phyloP scores from a whole-genome alignment of 2,797 vertebrate genomes.

The Tympanoctomys barrerae region DNA sequence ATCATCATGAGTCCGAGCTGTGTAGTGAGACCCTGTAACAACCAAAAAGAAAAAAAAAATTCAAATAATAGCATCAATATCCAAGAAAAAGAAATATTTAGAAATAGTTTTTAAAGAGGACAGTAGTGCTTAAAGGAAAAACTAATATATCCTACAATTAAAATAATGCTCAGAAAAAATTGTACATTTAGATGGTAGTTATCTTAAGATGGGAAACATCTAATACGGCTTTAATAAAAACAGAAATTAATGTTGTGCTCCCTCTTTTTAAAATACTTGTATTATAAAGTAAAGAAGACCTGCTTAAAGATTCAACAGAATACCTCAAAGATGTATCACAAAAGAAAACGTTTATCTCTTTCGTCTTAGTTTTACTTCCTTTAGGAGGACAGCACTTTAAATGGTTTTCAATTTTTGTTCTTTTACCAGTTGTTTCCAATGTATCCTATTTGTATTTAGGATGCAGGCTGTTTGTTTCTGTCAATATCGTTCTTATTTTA shows the following conservation, averaged over 20 bases:
- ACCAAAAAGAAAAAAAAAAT: constrained; percentile 63
- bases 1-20: no score
- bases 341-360: background rate
- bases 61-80: constrained; percentile 81
- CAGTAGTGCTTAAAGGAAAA: constrained; percentile 16
- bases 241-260: background rate
- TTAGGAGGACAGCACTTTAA: background rate
- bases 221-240: background rate
- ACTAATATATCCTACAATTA: constrained; percentile 33
- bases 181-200: constrained; percentile 44
- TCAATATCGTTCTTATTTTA: background rate
- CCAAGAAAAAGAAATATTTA: constrained; percentile 76
- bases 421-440: background rate
- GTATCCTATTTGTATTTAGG: background rate
- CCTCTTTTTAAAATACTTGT: background rate
- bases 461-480: background rate
- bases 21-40: no score
- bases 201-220: background rate
- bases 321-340: background rate
- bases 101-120: constrained; percentile 81
- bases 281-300: background rate
- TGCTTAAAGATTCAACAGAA: constrained; percentile 2
- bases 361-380: background rate
- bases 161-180: constrained; percentile 9
- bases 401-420: background rate